Percentiles rank a stretch among this genome's conserved stretches.
Evolutionary conservation across 2,113 vertebrate genomes (phyloP).

Genomic region (Anoura caudifer): DNA sequence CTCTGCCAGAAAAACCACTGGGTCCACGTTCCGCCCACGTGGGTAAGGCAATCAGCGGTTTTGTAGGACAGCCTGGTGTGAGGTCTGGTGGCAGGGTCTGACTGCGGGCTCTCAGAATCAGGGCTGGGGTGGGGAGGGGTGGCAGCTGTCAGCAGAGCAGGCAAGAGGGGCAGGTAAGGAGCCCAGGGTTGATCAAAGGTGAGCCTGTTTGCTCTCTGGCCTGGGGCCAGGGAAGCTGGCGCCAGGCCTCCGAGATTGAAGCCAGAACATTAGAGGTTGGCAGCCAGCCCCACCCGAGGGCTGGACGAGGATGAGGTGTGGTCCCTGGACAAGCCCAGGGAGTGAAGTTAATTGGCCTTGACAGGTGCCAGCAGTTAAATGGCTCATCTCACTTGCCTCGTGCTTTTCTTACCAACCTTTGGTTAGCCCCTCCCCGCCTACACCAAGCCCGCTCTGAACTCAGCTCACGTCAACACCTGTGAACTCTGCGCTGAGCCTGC

Average conservation of each 20-base stretch:
- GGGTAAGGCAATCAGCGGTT: not conserved
- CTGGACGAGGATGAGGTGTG: not conserved
- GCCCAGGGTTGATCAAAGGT: not conserved
- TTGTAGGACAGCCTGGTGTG: too few relatives aligned
- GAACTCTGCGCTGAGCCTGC: not conserved
- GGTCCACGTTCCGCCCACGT: accelerated
- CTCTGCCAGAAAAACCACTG: not conserved
- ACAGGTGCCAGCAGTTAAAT: not conserved
- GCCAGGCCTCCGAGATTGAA: not conserved
- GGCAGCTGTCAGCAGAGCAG: not conserved
- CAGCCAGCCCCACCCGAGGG: not conserved
- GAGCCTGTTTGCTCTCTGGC: not conserved
- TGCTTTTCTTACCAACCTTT: not conserved
- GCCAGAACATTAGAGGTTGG: not conserved
- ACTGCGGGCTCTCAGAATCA: not conserved
- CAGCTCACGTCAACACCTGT: not conserved
- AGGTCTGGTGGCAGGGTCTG: not conserved
- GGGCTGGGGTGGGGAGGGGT: not conserved
- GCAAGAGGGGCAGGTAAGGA: not conserved
- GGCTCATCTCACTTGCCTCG: not conserved
- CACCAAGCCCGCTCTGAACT: not conserved
- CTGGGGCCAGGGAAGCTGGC: not conserved
- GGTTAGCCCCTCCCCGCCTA: not conserved
- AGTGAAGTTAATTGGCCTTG: not conserved
- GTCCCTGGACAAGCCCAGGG: not conserved